A percentile compares a stretch with the other conserved stretches of the same genome.
Evolutionary conservation across 2,888 invertebrate species (phyloP).

Genomic region (Drosophila falleni): DNA sequence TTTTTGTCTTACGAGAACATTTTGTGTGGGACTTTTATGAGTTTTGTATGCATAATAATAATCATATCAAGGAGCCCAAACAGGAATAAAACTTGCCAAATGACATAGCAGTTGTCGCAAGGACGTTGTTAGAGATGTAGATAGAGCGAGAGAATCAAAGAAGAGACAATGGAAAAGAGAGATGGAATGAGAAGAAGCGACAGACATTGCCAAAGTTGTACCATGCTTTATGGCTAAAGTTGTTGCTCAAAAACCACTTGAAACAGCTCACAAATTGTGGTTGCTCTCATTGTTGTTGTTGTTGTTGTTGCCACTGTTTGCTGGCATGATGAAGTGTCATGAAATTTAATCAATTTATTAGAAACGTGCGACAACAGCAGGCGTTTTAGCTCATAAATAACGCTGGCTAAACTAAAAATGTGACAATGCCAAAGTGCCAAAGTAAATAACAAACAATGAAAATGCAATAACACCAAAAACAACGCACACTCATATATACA

Average conservation of each 20-base stretch:
- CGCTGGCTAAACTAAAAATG: conserved; percentile 73
- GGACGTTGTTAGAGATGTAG: conserved; percentile 20
- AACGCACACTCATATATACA: conserved; percentile 2
- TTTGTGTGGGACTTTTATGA: conserved; percentile 45
- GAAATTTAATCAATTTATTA: conserved; percentile 80
- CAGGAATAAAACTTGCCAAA: conserved; percentile 62
- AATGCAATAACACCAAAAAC: conserved; percentile 70
- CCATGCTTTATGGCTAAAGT: conserved; percentile 71
- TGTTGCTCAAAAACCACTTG: conserved; percentile 73
- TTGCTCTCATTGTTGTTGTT: conserved; percentile 44
- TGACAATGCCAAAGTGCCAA: conserved; percentile 78
- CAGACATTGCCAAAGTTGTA: conserved; percentile 45
- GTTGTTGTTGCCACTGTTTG: conserved; percentile 30
- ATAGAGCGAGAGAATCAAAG: conserved; percentile 1
- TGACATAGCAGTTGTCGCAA: conserved; percentile 49
- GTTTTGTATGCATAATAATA: conserved; percentile 64
- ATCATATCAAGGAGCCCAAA: conserved; percentile 60
- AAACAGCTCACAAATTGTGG: conserved; percentile 60
- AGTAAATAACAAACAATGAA: conserved; percentile 80
- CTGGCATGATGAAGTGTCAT: conserved; percentile 78
- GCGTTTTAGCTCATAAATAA: conserved; percentile 64
- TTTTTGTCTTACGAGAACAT: conserved; percentile 27
- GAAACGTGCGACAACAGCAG: conserved; percentile 71
- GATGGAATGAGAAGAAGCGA: conserved; percentile 12
- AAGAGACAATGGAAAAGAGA: background rate